Evolutionary conservation across 2,888 invertebrate genomes (phyloP), one percentile per base, ranked within the genome.

Genomic region (Monoplex corrugatus): DNA sequence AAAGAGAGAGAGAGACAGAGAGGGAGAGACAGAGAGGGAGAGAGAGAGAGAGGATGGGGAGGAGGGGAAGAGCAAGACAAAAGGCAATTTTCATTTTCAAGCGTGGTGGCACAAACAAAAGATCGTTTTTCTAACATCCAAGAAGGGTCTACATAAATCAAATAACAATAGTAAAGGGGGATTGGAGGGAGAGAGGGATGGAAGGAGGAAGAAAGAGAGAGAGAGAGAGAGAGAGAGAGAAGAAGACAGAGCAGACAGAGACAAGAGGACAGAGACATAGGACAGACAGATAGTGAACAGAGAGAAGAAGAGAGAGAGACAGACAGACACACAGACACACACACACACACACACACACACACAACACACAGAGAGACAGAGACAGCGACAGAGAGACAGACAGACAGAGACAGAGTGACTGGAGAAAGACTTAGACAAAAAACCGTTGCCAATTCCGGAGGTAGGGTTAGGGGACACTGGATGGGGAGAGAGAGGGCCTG

Each of bases 251-350:
- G n/a, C 13, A 80, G 80, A 43, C 13, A 80, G 43, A 80, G 35
- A 35, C 13, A 32, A n/a, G 82, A 82, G 2, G 44, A 80, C 5
- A 80, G 28, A 80, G 38, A 75, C 28, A 75, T n/a, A 75, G 35
- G 28, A 75, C 28, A 32, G 10, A 75, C 10, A 75, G 10, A 75
- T 75, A 75, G 6, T 16, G 10, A 75, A 75, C 10, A 75, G 75
- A 40, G 43, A 80, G 43, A 38, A 38, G 35, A 28, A 80, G 80
- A 80, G 80, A 43, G 80, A 40, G 80, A 80, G 80, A 43, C 13
- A 80, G 80, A 43, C 13, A 80, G 43, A 80, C 8, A 35, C 13
- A 32, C 13, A 75, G 75, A 75, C 8, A 32, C 8, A 75, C 13
- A 75, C 13, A 50, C 10, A 50, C 8, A 40, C 13, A 80, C 13